A percentile compares a stretch with the other conserved stretches of the same genome.
phyloP scores from a whole-genome alignment of 2,797 vertebrate genomes.

The Alcedo atthis region DNA sequence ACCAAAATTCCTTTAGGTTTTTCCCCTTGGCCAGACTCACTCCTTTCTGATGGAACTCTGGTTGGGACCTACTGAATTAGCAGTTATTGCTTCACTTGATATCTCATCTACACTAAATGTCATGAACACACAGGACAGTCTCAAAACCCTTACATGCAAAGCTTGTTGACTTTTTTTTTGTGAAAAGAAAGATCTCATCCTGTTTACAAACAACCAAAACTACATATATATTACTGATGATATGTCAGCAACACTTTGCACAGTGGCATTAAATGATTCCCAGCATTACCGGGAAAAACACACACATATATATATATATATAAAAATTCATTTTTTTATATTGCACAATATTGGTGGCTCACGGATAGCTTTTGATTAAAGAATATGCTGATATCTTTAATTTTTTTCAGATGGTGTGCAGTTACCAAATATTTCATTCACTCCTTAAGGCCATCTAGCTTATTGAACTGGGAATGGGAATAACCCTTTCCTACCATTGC shows the following conservation, averaged over 20 bases:
- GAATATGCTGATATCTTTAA: background rate
- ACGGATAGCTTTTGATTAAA: background rate
- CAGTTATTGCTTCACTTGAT: background rate
- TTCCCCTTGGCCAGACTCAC: accelerated
- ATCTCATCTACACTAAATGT: background rate
- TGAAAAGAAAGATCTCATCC: background rate
- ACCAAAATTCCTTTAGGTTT: background rate
- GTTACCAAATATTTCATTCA: background rate
- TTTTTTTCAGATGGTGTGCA: background rate
- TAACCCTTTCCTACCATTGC: background rate
- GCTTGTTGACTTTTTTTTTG: background rate
- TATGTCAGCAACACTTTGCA: background rate
- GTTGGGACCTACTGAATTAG: background rate
- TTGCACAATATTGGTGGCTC: background rate
- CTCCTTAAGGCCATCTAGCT: background rate
- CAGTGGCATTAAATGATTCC: background rate
- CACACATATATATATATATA: accelerated
- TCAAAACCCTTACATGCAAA: background rate
- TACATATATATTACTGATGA: background rate
- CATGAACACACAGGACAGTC: background rate
- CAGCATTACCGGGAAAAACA: background rate
- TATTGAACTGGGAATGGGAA: background rate
- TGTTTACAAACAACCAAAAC: background rate
- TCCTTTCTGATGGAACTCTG: background rate
- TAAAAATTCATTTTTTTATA: background rate